Evolutionary conservation across 2,888 invertebrate genomes (phyloP), one percentile per base, ranked within the genome.

Genomic region (Mimachlamys varia): DNA sequence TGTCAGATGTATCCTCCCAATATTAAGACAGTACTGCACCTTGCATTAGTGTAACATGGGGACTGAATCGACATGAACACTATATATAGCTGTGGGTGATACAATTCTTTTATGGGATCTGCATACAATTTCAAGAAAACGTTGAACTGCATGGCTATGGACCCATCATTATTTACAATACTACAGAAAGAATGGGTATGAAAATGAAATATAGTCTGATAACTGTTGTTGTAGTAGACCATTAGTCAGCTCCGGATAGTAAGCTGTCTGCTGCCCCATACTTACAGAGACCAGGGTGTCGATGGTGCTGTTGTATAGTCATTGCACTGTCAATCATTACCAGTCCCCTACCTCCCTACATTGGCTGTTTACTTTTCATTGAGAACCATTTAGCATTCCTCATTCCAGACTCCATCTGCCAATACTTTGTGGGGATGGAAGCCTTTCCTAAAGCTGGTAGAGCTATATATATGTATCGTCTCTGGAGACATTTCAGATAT

Each of bases 331-430:
- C 58, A 58, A 76, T 76, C 33, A 76, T 76, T 76, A 76, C 76
- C 58, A 58, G 58, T 58, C 58, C 7, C 76, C 33, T 33, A 33
- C 27, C 76, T 76, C 33, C 76, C 76, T 76, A 5, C n/a, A n/a
- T n/a, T 76, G 27, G 3, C 76, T 76, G 76, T 76, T 76, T 76
- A 76, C 76, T 76, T 76, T 76, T 76, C 76, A 76, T 76, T 76
- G 58, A 58, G 58, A 58, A 58, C 58, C 76, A 76, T 19, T 76
- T 76, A 76, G 76, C 76, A 76, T 76, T 76, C 76, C 76, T 76
- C 76, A 62, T 62, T 62, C 62, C n/a, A 17, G 62, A 62, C 7
- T 62, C 62, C 62, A 76, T 76, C 76, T 76, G 76, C 76, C 76
- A 76, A 76, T 33, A 15, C 76, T 76, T 76, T 33, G 27, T 27